Conservation (phyloP, 1,140 invertebrate genomes). For the Drosophila varians region DNA sequence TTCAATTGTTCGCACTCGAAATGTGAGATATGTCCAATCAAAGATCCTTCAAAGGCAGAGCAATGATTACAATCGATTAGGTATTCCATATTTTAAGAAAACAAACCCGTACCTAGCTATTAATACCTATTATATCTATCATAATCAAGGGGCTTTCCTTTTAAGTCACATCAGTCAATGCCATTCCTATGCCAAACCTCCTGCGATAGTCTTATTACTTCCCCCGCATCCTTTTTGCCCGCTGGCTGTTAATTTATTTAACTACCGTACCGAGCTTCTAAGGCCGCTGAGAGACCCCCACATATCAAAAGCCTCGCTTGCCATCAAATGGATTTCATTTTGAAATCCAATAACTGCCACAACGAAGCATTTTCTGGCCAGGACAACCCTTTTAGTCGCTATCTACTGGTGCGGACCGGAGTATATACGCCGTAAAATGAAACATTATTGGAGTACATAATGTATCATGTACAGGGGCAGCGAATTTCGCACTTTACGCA, state of each 20-base stretch:
- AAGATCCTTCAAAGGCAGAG: not conserved
- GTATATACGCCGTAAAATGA: conserved; percentile 52
- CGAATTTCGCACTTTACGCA: conserved; percentile 76
- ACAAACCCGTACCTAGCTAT: too few species aligned
- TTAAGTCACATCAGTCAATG: conserved; percentile 15
- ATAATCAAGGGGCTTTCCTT: conserved; percentile 2
- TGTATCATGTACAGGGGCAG: conserved; percentile 43
- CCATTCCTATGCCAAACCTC: not conserved
- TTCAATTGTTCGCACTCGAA: not conserved
- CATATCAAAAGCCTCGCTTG: conserved; percentile 71
- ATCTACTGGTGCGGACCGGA: conserved; percentile 20
- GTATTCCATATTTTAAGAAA: too few species aligned
- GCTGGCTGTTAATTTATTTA: conserved; percentile 73
- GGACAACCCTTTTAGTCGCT: conserved; percentile 59
- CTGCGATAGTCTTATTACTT: conserved; percentile 13
- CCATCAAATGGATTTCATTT: conserved; percentile 79
- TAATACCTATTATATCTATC: too few species aligned
- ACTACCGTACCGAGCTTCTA: conserved; percentile 59
- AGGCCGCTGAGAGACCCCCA: conserved; percentile 54
- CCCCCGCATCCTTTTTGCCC: not conserved
- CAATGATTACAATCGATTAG: too few species aligned
- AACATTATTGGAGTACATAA: conserved; percentile 70
- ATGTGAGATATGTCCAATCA: not conserved
- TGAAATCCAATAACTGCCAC: conserved; percentile 79
- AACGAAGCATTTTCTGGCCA: conserved; percentile 55